Conservation (phyloP, 2,113 vertebrate genomes). For the Atrichornis clamosus region DNA sequence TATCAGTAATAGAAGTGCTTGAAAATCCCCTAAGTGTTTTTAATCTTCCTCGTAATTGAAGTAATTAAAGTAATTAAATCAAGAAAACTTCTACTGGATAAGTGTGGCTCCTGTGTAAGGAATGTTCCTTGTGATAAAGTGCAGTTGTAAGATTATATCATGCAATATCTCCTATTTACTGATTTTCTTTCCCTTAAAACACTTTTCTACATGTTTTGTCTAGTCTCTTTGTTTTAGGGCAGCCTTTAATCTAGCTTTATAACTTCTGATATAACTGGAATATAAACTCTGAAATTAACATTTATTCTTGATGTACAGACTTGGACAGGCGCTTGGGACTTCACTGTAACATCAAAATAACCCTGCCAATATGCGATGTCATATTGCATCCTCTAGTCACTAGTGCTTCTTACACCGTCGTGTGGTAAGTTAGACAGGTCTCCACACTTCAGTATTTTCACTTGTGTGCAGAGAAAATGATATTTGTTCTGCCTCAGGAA, state of each 20-base stretch:
- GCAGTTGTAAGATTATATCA: background rate
- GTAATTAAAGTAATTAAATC: slow-evolving; percentile 43
- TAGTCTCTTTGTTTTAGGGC: background rate
- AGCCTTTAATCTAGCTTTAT: background rate
- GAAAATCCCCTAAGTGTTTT: slow-evolving; percentile 13
- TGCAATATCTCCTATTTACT: background rate
- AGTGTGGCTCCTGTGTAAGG: background rate
- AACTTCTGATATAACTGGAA: background rate
- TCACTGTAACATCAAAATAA: background rate
- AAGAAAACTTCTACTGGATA: background rate
- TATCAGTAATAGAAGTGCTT: background rate
- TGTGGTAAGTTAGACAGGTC: background rate
- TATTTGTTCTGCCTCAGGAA: background rate
- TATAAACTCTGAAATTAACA: background rate
- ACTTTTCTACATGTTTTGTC: slow-evolving; percentile 7
- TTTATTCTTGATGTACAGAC: background rate
- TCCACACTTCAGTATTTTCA: background rate
- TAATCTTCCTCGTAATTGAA: background rate
- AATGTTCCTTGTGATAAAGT: background rate
- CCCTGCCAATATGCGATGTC: accelerated
- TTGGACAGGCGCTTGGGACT: background rate
- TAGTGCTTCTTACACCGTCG: background rate
- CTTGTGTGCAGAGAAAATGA: background rate
- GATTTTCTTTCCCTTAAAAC: background rate
- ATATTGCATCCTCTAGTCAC: background rate